Evolutionary conservation across 53 echinoderm and acorn worm genomes (phyloP).

Genomic region (Echinarachnius parma): DNA sequence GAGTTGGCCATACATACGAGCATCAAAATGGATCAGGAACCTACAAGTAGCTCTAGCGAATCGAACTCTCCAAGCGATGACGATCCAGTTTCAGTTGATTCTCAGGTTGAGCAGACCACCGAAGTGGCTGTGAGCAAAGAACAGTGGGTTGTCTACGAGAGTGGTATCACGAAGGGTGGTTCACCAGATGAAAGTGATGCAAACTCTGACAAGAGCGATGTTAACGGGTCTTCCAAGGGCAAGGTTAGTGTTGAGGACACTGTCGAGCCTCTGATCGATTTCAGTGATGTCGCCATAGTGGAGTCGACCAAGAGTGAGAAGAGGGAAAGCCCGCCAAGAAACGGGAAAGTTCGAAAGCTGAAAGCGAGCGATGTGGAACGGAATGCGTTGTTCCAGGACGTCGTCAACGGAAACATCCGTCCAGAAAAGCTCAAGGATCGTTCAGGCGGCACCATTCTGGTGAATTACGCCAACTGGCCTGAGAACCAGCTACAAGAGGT

Average conservation of each 20-base stretch:
- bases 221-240: neutral
- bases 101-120: no score
- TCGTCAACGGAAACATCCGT: slow-evolving; percentile 53
- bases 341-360: neutral
- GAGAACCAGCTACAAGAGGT: slow-evolving; percentile 32
- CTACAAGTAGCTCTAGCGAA: no score
- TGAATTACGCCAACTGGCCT: slow-evolving; percentile 29
- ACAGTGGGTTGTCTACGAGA: no score
- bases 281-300: neutral
- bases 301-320: neutral
- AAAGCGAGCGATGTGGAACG: slow-evolving; percentile 36
- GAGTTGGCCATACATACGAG: no score
- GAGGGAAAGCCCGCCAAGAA: neutral
- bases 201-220: neutral
- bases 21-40: no score
- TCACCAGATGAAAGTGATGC: neutral
- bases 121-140: no score
- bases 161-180: no score
- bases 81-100: no score
- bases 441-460: slow-evolving; percentile 5
- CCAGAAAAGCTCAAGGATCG: slow-evolving; percentile 9
- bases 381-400: slow-evolving; percentile 46
- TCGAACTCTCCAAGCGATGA: no score
- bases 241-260: neutral
- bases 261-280: neutral